These are phyloP conservation scores for Dendrolimus kikuchii DNA, from an alignment of 1,140 invertebrate species.

Conservation along the genomic window DNA sequence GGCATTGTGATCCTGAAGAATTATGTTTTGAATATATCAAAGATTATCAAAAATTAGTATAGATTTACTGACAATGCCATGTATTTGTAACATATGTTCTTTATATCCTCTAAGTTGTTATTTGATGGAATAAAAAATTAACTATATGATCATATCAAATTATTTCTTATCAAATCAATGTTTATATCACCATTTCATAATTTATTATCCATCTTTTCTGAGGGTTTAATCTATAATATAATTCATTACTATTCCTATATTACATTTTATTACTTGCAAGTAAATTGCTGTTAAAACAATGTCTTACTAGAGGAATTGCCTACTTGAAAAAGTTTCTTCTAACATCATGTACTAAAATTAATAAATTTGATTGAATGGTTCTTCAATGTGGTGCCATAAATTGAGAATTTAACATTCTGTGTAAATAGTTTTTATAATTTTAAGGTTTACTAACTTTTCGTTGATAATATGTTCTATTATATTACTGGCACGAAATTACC, in stretches of 20 bases:
- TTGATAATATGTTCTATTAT: too few relatives aligned
- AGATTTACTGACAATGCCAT: conserved; percentile 2
- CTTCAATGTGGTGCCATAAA: conserved; percentile 36
- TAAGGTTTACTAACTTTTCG: too few relatives aligned
- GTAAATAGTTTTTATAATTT: conserved; percentile 20
- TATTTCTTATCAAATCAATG: conserved; percentile 7
- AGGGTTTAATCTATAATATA: too few relatives aligned
- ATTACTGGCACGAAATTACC: too few relatives aligned
- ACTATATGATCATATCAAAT: conserved; percentile 27
- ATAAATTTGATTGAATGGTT: conserved; percentile 12
- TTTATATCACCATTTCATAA: not conserved
- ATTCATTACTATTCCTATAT: too few relatives aligned
- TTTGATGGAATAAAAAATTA: not conserved
- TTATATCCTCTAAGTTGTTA: too few relatives aligned
- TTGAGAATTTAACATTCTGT: conserved; percentile 19
- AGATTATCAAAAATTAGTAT: conserved; percentile 12
- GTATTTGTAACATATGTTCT: not conserved
- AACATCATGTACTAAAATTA: conserved; percentile 19
- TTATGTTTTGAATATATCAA: too few relatives aligned
- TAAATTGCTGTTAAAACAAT: too few relatives aligned
- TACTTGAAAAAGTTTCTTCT: conserved; percentile 19
- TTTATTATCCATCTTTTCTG: conserved; percentile 2
- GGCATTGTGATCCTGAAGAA: too few relatives aligned
- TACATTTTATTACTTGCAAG: too few relatives aligned
- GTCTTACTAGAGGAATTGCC: not conserved